A percentile compares a stretch with the other conserved stretches of the same genome.
phyloP scores from a whole-genome alignment of 2,888 invertebrate genomes.

The Therioaphis trifolii region DNA sequence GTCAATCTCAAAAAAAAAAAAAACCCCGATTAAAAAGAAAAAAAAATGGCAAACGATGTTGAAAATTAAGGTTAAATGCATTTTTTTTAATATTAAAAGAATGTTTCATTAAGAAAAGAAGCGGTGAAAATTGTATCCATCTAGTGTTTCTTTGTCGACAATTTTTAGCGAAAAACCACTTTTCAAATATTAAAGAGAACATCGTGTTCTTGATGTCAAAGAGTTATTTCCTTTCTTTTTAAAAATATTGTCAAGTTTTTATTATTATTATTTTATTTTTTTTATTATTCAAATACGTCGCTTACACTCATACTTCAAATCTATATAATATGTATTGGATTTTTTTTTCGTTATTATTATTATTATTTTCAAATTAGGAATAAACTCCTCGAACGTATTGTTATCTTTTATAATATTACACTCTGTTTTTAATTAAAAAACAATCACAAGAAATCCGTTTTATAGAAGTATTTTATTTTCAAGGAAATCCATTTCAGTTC shows the following conservation, averaged over 20 bases:
- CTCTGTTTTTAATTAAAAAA: not conserved
- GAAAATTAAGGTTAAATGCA: not conserved
- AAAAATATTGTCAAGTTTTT: too few species aligned
- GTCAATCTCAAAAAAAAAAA: not conserved
- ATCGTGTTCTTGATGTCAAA: not conserved
- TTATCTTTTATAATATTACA: not conserved
- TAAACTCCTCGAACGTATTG: not conserved
- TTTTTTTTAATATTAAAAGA: not conserved
- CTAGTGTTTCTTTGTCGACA: not conserved
- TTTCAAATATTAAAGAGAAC: not conserved
- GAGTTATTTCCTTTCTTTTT: not conserved
- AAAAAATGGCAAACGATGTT: not conserved
- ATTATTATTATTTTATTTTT: not conserved
- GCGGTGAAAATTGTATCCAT: not conserved
- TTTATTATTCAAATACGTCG: not conserved
- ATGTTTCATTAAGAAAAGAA: not conserved
- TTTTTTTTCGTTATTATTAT: not conserved
- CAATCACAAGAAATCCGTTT: not conserved
- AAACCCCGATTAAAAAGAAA: not conserved
- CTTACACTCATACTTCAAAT: not conserved
- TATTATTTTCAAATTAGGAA: not conserved
- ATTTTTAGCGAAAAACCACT: not conserved
- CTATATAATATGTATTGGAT: not conserved
- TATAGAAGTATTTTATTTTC: not conserved
- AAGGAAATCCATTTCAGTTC: not conserved